phyloP scores from a whole-genome alignment of 2,113 vertebrate species.

The Origma solitaria region DNA sequence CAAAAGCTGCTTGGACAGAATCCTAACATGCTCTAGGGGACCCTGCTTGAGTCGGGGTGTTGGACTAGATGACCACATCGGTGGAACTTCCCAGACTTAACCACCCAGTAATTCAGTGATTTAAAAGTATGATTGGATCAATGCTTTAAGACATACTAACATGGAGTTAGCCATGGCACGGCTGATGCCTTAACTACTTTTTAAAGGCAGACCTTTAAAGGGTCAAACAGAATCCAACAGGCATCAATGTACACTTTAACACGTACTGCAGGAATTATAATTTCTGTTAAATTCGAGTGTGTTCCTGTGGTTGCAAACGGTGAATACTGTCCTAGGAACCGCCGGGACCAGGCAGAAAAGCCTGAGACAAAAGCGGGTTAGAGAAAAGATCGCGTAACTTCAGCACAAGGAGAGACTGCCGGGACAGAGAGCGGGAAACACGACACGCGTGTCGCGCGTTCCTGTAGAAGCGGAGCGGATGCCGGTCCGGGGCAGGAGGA shows the following conservation, averaged over 20 bases:
- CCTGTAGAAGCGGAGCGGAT: fast-evolving
- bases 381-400: fast-evolving
- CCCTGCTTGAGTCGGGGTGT: not conserved
- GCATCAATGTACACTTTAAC: fast-evolving
- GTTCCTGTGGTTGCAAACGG: not conserved
- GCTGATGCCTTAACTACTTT: not conserved
- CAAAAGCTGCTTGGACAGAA: fast-evolving
- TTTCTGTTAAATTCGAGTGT: fast-evolving
- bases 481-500: not conserved
- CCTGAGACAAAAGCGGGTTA: fast-evolving
- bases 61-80: not conserved
- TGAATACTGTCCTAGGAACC: fast-evolving
- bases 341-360: fast-evolving
- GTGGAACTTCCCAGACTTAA: not conserved
- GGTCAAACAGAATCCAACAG: too few species aligned
- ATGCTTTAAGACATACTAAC: not conserved
- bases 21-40: fast-evolving
- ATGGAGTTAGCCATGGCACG: fast-evolving
- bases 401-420: fast-evolving
- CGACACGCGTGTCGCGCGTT: fast-evolving
- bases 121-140: too few species aligned
- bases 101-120: not conserved
- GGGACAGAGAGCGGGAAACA: fast-evolving
- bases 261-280: fast-evolving
- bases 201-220: not conserved